These are phyloP conservation scores for Heliconius hortense DNA, from an alignment of 2,888 invertebrate species.

Conservation along the genomic window DNA sequence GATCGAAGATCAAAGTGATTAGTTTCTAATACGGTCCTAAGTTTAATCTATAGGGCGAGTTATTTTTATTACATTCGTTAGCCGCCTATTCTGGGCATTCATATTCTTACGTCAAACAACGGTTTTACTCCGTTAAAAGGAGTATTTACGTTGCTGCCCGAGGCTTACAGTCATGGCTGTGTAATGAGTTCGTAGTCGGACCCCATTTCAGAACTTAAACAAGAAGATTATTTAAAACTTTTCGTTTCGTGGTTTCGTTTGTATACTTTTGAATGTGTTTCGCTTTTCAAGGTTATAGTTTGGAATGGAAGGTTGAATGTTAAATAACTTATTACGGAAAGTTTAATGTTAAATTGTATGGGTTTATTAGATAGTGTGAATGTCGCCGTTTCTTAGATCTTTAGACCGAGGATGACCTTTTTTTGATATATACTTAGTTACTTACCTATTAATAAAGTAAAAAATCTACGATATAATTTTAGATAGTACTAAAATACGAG, in stretches of 20 bases:
- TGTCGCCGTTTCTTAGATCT: not conserved
- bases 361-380: not conserved
- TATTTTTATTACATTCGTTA: constrained; percentile 35
- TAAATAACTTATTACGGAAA: too few species aligned
- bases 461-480: not conserved
- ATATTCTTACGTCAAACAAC: constrained; percentile 56
- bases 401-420: not conserved
- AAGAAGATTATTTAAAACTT: constrained; percentile 43
- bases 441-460: not conserved
- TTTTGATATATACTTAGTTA: not conserved
- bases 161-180: constrained; percentile 47
- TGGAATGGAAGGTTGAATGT: constrained; percentile 39
- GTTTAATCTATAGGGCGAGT: not conserved
- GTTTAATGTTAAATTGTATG: constrained; percentile 48
- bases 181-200: constrained; percentile 59
- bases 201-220: constrained; percentile 48
- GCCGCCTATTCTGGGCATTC: constrained; percentile 34
- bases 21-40: not conserved
- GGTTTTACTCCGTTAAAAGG: constrained; percentile 32
- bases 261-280: not conserved
- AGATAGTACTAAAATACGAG: not conserved
- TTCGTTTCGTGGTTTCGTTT: constrained; percentile 19
- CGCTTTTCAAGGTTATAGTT: constrained; percentile 38
- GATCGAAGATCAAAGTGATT: constrained; percentile 11
- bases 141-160: constrained; percentile 50